Base-by-base conservation (phyloP, 1,140 invertebrate genomes). In the Dendroctonus valens region DNA sequence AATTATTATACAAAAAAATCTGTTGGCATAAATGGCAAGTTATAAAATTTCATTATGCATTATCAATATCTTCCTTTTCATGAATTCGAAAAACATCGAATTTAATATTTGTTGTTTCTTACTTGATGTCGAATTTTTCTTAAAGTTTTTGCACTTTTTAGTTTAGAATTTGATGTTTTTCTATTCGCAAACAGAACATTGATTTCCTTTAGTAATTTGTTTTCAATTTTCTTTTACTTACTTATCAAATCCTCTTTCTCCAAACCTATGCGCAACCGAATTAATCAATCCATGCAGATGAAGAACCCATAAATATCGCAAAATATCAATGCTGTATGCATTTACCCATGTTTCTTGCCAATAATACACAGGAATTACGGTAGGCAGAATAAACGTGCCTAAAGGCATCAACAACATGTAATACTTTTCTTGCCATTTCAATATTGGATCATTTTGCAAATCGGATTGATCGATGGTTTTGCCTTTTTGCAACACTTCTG, bases 261-360 rank as follows among this genome's bases (percentile, higher is more conserved):
- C 97, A 81, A 90, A 95, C 72, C 94, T 85, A 80, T 98, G 96
- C 2, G 96, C 96, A 14, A 91, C 91, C 65, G 92, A 95, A 79
- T 98, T 98, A 0, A 98, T 95, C 42, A 95, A 81, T 95, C 96
- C 98, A 6, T 96, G 98, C 68, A 89, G 87, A 76, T 99, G 94
- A 14, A 98, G 82, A 9, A 89, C 91, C 71, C 91, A 86, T 9
- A 87, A 84, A 79, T 96, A 98, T 39, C 96, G 86, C 73, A 97
- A 86, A 71, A 97, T 79, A 4, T 89, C 87, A 1, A 97, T 83
- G 77, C 93, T 93, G 81, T 90, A 96, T 3, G 93, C 84, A 73
- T 91, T 92, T 7, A 75, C 72, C 73, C 87, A 87, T 0, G 85
- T 84, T 80, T 99, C 97, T 49, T 84, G 84, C 94, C 95, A 98